Evolutionary conservation across 2,797 vertebrate genomes (phyloP), one percentile per base, ranked within the genome.

Genomic region (Chaenodraco wilsoni): DNA sequence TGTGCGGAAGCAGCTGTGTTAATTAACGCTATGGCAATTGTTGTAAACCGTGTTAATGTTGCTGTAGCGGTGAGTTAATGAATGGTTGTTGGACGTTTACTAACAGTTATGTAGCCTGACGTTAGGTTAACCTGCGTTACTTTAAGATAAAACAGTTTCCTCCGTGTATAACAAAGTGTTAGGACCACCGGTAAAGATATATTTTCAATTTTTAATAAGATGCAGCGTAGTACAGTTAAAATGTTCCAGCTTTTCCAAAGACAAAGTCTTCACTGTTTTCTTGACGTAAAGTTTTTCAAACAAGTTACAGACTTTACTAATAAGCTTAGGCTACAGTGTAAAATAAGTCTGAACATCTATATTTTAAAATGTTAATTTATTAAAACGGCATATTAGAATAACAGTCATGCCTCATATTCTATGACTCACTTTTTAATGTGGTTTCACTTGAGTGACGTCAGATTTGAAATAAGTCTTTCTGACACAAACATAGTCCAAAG

Each of bases 391-490:
- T 33, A 27, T 27, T 3, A 55, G 44, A 13, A 5, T 56, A 69
- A 60, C 63, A 54, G 63, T n/a, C 67, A 56, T 81, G 84, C 89
- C 73, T 88, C 89, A 81, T 49, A 37, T 37, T 9, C 33, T 37
- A 37, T 37, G 33, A 37, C 33, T 37, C 33, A 37, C 33, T 66
- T 55, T 62, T 50, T 74, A 66, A 82, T 84, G 65, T 79, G 74
- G 86, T 92, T 92, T 91, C 89, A 81, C 77, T 86, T 55, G 71
- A 81, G 77, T 91, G 88, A 91, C 87, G 86, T 88, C 84, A 90
- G 16, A 12, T 46, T 21, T 41, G 23, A 60, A 70, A 45, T 79
- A 43, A 61, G 69, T 72, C 33, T 54, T 58, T 45, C 13, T 74
- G 49, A 64, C 17, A 43, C 15, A 67, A 59, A 68, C 23, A 9